Evolutionary conservation across 2,888 invertebrate genomes (phyloP).

Genomic region (Rhingia campestris): DNA sequence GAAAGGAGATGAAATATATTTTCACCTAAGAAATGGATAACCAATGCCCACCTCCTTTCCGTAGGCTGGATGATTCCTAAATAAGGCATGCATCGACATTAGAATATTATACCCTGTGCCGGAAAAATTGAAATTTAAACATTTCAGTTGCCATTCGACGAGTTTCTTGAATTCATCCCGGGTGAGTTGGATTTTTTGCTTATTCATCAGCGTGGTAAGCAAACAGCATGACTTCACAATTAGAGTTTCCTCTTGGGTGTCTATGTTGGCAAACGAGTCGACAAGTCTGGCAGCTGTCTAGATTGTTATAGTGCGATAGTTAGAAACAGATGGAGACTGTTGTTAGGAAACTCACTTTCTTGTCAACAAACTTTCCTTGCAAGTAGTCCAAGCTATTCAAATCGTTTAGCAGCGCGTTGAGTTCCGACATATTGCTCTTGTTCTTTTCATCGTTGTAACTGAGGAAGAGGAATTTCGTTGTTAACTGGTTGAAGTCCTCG

Average conservation of each 20-base stretch:
- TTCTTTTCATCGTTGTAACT: constrained; percentile 78
- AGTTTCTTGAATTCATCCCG: constrained; percentile 80
- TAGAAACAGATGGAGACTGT: constrained; percentile 20
- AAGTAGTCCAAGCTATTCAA: constrained; percentile 86
- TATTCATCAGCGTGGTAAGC: constrained; percentile 84
- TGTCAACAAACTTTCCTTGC: constrained; percentile 76
- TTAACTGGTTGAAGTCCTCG: constrained; percentile 73
- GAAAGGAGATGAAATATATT: constrained; percentile 11
- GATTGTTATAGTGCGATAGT: constrained; percentile 1
- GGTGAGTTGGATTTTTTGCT: constrained; percentile 84
- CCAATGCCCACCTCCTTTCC: constrained; percentile 43
- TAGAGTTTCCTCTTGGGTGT: constrained; percentile 84
- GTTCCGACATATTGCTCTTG: constrained; percentile 83
- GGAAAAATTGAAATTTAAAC: constrained; percentile 79
- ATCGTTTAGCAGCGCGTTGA: constrained; percentile 85
- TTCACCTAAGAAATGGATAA: background rate
- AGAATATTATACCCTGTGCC: constrained; percentile 75
- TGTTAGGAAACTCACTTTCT: constrained; percentile 60
- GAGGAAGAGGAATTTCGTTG: constrained; percentile 79
- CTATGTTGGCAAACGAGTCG: constrained; percentile 75
- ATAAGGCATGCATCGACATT: constrained; percentile 73
- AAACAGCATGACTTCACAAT: constrained; percentile 85
- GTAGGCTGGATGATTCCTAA: constrained; percentile 71
- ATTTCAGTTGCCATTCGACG: constrained; percentile 83
- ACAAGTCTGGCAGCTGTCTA: constrained; percentile 74